Evolutionary conservation across 2,888 invertebrate species (phyloP), one percentile per base, ranked within the genome.

Genomic region (Aporophyla lueneburgensis): DNA sequence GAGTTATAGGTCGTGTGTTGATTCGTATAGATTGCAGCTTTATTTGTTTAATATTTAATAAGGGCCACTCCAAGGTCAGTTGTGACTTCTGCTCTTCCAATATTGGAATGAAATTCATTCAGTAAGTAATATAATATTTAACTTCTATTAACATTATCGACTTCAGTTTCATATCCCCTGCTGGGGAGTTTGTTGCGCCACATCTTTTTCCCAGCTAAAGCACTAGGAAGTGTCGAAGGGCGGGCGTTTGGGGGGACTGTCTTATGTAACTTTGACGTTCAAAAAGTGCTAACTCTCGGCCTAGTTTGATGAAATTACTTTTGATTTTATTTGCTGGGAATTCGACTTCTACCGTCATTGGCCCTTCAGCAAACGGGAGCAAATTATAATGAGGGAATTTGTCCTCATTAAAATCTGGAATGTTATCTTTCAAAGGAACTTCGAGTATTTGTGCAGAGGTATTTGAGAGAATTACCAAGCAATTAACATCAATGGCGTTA

Each of bases 371-470:
- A 24, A 59, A 46, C 27, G 9, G 2, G 49, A 51, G n/a, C 19
- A 68, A 51, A 43, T 59, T 19, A 61, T 5, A 59, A 16, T 9
- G 14, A 19, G 2, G 14, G 14, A 51, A 19, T 71, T n/a, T n/a
- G 24, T 51, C 4, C 46, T 59, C 49, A 62, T 72, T 62, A 62
- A 51, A 71, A 24, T 16, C 21, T 69, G 51, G 54, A 76, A 80
- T 62, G 2, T 80, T 80, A 51, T 56, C 27, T 72, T 71, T 49
- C 4, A 14, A 69, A 69, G 43, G 58, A 78, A 69, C 68, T 51
- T 76, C 4, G 33, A 76, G 63, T 49, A 62, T 76, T 63, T 63
- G 54, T 49, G 1, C 16, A 53, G 21, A 43, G 51, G 16, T 58
- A 78, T 76, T 69, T 51, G 19, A 19, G 27, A 21, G 19, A 21